These are phyloP conservation scores for Tyrannus savana DNA, from an alignment of 2,113 vertebrate genomes.

Conservation along the genomic window DNA sequence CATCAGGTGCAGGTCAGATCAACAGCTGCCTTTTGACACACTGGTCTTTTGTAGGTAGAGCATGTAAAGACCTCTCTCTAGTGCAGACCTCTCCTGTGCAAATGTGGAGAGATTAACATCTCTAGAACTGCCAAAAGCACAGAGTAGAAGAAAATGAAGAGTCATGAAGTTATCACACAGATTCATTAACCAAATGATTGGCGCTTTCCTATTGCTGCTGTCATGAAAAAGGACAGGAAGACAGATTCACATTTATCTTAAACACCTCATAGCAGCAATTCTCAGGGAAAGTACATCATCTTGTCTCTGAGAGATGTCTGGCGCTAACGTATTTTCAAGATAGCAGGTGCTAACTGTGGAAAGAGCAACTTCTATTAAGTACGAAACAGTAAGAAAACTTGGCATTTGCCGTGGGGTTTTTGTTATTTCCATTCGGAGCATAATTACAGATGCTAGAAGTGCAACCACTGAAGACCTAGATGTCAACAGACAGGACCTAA, in stretches of 20 bases:
- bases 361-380: neutral
- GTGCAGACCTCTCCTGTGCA: neutral
- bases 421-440: neutral
- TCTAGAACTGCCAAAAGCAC: slow-evolving; percentile 42
- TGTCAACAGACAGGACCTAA: neutral
- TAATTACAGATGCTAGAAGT: neutral
- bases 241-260: slow-evolving; percentile 61
- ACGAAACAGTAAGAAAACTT: neutral
- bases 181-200: slow-evolving; percentile 63
- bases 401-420: neutral
- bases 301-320: neutral
- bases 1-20: neutral
- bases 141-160: slow-evolving; percentile 44
- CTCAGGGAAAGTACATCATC: neutral
- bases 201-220: slow-evolving; percentile 38
- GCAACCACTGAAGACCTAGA: neutral
- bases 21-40: neutral
- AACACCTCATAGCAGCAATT: slow-evolving; percentile 22
- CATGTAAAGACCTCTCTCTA: neutral
- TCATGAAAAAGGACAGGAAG: slow-evolving; percentile 45
- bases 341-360: neutral
- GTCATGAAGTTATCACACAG: slow-evolving; percentile 43
- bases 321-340: neutral
- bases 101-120: slow-evolving; percentile 49
- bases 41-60: neutral